Base-by-base conservation (phyloP, 2,888 invertebrate species). In the Drosophila macrospina region DNA sequence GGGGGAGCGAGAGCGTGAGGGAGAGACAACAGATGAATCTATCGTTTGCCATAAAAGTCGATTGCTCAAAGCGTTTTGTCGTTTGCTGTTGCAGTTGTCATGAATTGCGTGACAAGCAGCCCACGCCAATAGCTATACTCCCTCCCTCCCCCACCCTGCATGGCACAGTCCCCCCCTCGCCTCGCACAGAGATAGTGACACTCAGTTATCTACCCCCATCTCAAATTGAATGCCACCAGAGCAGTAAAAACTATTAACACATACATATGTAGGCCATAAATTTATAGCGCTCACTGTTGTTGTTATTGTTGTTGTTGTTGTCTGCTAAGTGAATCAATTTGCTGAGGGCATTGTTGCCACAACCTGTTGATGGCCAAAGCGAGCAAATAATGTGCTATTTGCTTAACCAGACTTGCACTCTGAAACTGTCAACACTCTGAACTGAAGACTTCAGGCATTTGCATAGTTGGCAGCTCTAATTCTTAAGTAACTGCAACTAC, bases 101-200 rank as follows among this genome's bases (percentile, higher is more conserved):
- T 86, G 63, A 86, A 69, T 69, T 78, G 86, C 78, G 76, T 76
- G 84, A 83, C 82, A 79, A 41, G 55, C 69, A 60, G 51, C 78
- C 78, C 64, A 80, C 79, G 44, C 13, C 47, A 16, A 24, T 26
- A 32, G 44, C 48, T 26, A 42, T 1, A 28, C 28, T 6, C 24
- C 5, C 36, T 10, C 5, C 32, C 30, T 15, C 16, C n/a, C n/a
- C n/a, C n/a, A n/a, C n/a, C n/a, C n/a, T n/a, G n/a, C n/a, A n/a
- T n/a, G n/a, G 8, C 15, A 7, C 24, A 13, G 24, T 7, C 56
- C 15, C 30, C n/a, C 20, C 4, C 15, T 8, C 36, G 15, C 5
- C 52, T 10, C 28, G 20, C n/a, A 26, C 30, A 7, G 2, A n/a
- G 15, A 39, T 39, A 39, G 30, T 30, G 5, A 16, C 45, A 51